phyloP scores from a whole-genome alignment of 2,888 invertebrate genomes.

The Buathra laborator region DNA sequence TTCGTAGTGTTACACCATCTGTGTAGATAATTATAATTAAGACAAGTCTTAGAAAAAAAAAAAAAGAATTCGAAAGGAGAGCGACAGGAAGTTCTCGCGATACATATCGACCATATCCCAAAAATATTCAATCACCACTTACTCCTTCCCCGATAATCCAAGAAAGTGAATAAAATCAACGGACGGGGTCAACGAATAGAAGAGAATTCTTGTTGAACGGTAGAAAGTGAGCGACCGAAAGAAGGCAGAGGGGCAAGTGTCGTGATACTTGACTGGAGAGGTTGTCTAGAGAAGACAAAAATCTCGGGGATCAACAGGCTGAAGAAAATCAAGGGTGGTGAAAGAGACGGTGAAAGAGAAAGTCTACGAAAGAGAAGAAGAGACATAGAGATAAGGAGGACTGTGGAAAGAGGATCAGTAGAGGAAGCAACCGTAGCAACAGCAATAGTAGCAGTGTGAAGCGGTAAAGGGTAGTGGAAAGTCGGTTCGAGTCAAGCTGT shows the following conservation, averaged over 20 bases:
- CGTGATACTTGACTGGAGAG: conserved; percentile 62
- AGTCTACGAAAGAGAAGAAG: conserved; percentile 44
- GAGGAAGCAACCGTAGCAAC: neutral
- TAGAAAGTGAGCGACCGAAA: conserved; percentile 36
- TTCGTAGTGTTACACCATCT: neutral
- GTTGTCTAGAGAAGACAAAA: conserved; percentile 50
- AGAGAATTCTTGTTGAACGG: conserved; percentile 48
- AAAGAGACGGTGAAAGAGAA: conserved; percentile 30
- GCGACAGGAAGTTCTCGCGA: conserved; percentile 36
- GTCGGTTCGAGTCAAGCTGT: conserved; percentile 78
- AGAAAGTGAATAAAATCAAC: conserved; percentile 41
- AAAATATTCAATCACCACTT: neutral
- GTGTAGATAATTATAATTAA: conserved; percentile 24
- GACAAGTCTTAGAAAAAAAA: neutral
- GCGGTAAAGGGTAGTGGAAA: conserved; percentile 28
- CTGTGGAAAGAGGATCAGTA: conserved; percentile 45
- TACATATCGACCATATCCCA: conserved; percentile 56
- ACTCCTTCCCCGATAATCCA: neutral
- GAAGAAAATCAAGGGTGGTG: conserved; percentile 48
- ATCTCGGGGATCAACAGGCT: conserved; percentile 67
- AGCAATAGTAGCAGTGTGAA: conserved; percentile 23
- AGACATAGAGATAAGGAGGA: conserved; percentile 59
- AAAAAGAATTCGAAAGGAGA: neutral
- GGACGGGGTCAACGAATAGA: conserved; percentile 38
- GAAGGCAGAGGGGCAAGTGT: conserved; percentile 58